Evolutionary conservation across 2,888 invertebrate species (phyloP).

Genomic region (Sarcophaga caerulescens): DNA sequence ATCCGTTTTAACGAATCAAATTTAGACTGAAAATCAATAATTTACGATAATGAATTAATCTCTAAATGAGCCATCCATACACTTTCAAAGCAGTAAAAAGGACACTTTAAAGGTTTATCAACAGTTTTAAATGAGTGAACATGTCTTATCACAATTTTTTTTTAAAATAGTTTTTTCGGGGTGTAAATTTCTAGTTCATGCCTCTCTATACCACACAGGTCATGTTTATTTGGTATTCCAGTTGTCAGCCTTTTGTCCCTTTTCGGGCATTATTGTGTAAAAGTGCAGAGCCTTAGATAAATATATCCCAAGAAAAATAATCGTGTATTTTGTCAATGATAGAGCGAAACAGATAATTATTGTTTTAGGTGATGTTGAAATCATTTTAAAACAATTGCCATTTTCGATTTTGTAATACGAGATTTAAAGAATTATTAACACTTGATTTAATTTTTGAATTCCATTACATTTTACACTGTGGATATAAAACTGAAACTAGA

Average conservation of each 20-base stretch:
- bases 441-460: neutral
- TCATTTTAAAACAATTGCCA: slow-evolving; percentile 27
- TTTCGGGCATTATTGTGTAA: too few species aligned
- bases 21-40: slow-evolving; percentile 47
- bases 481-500: too few species aligned
- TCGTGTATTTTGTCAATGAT: slow-evolving; percentile 47
- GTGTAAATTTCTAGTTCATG: slow-evolving; percentile 52
- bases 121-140: neutral
- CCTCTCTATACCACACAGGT: slow-evolving; percentile 59
- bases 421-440: neutral
- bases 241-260: too few species aligned
- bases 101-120: slow-evolving; percentile 20
- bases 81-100: slow-evolving; percentile 34
- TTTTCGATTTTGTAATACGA: too few species aligned
- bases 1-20: neutral
- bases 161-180: slow-evolving; percentile 48
- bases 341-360: slow-evolving; percentile 48
- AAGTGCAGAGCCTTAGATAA: slow-evolving; percentile 43
- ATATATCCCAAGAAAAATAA: slow-evolving; percentile 57
- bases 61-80: slow-evolving; percentile 8
- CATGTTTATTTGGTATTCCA: slow-evolving; percentile 61
- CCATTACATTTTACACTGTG: neutral
- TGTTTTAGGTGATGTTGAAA: neutral
- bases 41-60: slow-evolving; percentile 57
- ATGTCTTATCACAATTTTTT: neutral